Base-by-base conservation (phyloP, 2,797 vertebrate species). In the Podarcis siculus region DNA sequence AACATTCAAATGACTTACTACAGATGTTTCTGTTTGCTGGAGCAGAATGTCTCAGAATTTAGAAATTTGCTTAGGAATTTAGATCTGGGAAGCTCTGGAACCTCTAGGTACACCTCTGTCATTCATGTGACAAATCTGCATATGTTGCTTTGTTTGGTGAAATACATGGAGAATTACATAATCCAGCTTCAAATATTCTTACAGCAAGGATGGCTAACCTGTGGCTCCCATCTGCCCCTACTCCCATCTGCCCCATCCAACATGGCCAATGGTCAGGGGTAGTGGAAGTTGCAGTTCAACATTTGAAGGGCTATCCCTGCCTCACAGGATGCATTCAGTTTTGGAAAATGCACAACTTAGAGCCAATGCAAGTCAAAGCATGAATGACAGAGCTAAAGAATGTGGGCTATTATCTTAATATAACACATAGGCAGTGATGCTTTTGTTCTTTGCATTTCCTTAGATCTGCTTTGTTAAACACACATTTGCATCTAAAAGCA, bases 71-170 rank as follows among this genome's bases (percentile, higher is more conserved):
- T n/a, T 3, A 90, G 87, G 15, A 39, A 37, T 80, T 58, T 78
- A 10, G 19, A 27, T 76, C 37, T 39, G 45, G 58, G 30, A 1
- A 1, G 3, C 76, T 30, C 4, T 30, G 35, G 49, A 86, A 27
- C 17, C 79, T 73, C 32, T 37, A 37, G 15, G 6, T 73, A 37
- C 17, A 49, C 83, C 91, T 64, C 55, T 45, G 78, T 91, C 27
- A 87, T 90, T 79, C 82, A 39, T 75, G 6, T 32, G 75, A 87
- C 58, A 94, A 93, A 73, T 83, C 67, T 76, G 12, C 37, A 42
- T 64, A 86, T 45, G 87, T 87, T 90, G 71, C 78, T 90, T 90
- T 42, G 39, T 27, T 79, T 86, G 80, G 32, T 49, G 91, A 93
- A 92, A 71, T 27, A 5, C 49, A 90, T 79, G 13, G 45, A 87